Base-by-base conservation (phyloP, 2,113 vertebrate species). In the Sminthopsis crassicaudata region DNA sequence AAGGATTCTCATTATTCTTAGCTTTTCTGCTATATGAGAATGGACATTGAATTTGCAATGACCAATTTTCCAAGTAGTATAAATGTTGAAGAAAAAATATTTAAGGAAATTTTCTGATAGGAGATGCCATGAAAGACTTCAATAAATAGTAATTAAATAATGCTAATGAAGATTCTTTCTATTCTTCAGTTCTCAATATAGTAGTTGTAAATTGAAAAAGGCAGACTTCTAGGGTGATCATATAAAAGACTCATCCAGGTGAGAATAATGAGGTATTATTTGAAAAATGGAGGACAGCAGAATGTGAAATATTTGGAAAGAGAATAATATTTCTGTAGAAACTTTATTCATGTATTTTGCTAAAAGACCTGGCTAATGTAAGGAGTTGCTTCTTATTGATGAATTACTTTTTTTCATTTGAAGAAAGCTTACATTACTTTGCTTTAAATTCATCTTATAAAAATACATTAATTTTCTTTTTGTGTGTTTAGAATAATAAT, bases 141-240 rank as follows among this genome's bases (percentile, higher is more conserved):
- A 89, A 53, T 76, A n/a, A n/a, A 91, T 94, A 96, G 55, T 27
- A 95, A 96, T 94, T 97, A 91, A 23, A 42, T 51, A 11, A 89
- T 91, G 10, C 25, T 97, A 96, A 96, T 94, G 76, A 97, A 24
- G 30, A 97, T 93, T 92, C 52, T 93, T 7, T 90, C 91, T 42
- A 0, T 46, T 96, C 36, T 19, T 94, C 22, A 90, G 1, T 93
- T 97, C 97, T 97, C 2, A 93, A 51, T 52, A 92, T 90, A 55
- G 55, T 92, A 97, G 27, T 0, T 93, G 95, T 91, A 93, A 96
- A 93, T 89, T 36, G 84, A 52, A 91, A 48, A 93, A n/a, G 93
- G 76, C 90, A 95, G 57, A 93, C 90, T 50, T 91, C 22, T 95
- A 76, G 42, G 76, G 91, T 46, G 93, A 57, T 91, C 91, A n/a